Conservation (phyloP, 2,888 invertebrate species). For the Axea sp. region DNA sequence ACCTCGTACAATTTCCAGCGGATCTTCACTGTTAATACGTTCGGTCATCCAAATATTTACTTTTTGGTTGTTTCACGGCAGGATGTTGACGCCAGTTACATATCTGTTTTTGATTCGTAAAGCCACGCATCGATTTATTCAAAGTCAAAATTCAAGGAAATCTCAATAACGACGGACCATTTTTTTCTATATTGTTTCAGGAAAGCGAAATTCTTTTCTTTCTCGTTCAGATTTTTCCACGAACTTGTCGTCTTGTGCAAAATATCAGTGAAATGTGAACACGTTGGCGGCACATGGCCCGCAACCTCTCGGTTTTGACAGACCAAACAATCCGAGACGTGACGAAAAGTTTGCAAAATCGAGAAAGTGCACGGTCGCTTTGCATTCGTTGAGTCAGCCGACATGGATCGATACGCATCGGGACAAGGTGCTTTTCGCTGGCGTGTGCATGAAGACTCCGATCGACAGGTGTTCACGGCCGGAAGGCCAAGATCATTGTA, state of each 20-base stretch:
- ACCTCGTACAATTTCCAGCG: conserved; percentile 32
- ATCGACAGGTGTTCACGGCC: conserved; percentile 68
- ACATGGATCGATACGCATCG: conserved; percentile 69
- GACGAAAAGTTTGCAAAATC: not conserved
- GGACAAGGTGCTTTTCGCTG: conserved; percentile 62
- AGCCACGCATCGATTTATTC: not conserved
- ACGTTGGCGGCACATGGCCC: too few relatives aligned
- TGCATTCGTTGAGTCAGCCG: conserved; percentile 63
- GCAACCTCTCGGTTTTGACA: too few relatives aligned
- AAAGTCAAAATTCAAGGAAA: too few relatives aligned
- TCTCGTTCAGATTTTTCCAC: too few relatives aligned
- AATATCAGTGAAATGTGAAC: too few relatives aligned
- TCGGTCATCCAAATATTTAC: conserved; percentile 48
- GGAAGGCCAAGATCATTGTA: conserved; percentile 64
- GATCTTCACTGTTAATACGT: conserved; percentile 25
- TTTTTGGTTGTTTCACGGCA: conserved; percentile 22
- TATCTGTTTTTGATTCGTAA: conserved; percentile 16
- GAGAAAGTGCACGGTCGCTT: conserved; percentile 1
- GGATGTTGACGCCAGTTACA: conserved; percentile 29
- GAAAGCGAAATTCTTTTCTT: too few relatives aligned
- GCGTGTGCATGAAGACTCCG: conserved; percentile 63
- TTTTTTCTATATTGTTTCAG: too few relatives aligned
- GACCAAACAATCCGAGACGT: too few relatives aligned
- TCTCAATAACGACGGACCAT: too few relatives aligned
- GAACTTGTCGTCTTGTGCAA: too few relatives aligned